Base-by-base conservation (phyloP, 1,140 invertebrate species). In the Rhagoletis zephyria region DNA sequence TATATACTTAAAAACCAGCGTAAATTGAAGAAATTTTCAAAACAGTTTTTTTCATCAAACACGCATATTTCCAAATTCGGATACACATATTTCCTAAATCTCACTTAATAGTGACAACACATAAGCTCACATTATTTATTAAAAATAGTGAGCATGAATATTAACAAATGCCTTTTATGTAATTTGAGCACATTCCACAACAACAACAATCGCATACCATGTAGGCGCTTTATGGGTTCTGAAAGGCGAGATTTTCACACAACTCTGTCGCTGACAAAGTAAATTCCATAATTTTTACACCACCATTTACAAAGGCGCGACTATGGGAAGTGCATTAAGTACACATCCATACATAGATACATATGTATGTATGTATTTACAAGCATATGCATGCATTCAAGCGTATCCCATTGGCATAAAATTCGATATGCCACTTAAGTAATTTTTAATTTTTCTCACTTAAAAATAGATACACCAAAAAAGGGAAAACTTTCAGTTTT, bases 391-490 rank as follows among this genome's bases (percentile, higher is more conserved):
- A 10, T 56, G 51, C 2, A 5, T 56, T 10, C 51, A 56, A 56
- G 10, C 4, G 12, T 51, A 74, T 74, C 1, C 9, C n/a, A 56
- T 9, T 7, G 42, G 16, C 74, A 81, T 81, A 81, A 81, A 81
- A 81, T 56, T 59, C 74, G 74, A 81, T 81, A 81, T 56, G 74
- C 74, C 74, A 81, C 74, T 81, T 81, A 81, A 81, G 74, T 81
- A 81, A 81, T 81, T 81, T 81, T 81, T 81, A 81, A 56, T 56
- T 48, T 81, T 81, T 81, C 74, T 56, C 74, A 81, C 74, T 81
- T 56, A 81, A 81, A 56, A 10, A 56, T n/a, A n/a, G n/a, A n/a
- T 30, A 12, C 45, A 51, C 45, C 6, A 56, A 19, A 9, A 51
- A 56, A 56, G 74, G 74, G 74, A 19, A 81, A 81, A 56, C 0